Evolutionary conservation across 1,140 invertebrate genomes (phyloP), one percentile per base, ranked within the genome.

Genomic region (Anastrepha ludens): DNA sequence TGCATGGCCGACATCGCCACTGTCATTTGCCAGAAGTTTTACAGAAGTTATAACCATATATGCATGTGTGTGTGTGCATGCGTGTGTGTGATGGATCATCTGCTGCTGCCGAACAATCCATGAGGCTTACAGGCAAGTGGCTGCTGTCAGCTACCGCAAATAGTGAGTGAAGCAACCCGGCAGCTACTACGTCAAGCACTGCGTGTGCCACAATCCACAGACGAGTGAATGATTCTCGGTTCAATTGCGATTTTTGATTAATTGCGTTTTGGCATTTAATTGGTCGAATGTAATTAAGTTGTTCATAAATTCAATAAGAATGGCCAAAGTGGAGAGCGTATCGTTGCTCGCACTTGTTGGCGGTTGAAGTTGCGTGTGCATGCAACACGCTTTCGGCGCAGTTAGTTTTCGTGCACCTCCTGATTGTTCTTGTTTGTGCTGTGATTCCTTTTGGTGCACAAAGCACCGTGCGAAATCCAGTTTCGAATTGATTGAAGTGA

Each of bases 271-370:
- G 17, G 67, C 44, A 87, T 87, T 87, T 87, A 87, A 87, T 87
- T 87, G 87, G 74, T 60, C 74, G 58, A 85, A 62, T 85, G 87
- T 85, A 85, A 87, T 87, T 87, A 85, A 87, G 87, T 87, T 87
- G 87, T 87, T 87, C 87, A 87, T 87, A 87, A 87, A 87, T 87
- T 87, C 87, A 87, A 87, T 87, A 64, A 87, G 74, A 87, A 87
- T 78, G 50, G 13, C n/a, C 9, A n/a, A n/a, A 60, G n/a, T 9
- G 50, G 7, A 8, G 44, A 17, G 39, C 8, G 29, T 7, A n/a
- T 13, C 4, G 39, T 17, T 8, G n/a, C 58, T 41, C 3, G 6
- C 47, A 41, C 4, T 55, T 50, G 11, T 17, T 7, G 55, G 11
- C 13, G 15, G 13, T 62, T 86, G 41, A 60, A 62, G 58, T 59